Base-by-base conservation (phyloP, 2,113 vertebrate genomes). In the Gulo gulo region DNA sequence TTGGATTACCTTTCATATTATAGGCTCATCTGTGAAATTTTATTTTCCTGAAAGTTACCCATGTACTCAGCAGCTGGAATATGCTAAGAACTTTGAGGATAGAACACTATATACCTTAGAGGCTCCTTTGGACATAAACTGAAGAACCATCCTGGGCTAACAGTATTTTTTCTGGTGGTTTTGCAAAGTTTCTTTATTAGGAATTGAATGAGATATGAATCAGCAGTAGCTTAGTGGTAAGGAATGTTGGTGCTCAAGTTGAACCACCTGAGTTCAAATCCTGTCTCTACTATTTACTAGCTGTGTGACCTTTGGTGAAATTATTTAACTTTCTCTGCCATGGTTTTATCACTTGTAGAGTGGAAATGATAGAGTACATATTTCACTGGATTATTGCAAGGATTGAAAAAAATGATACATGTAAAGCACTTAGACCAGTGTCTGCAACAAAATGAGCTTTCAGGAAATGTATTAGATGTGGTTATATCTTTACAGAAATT, bases 401-500 rank as follows among this genome's bases (percentile, higher is more conserved):
- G 29, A 85, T 10, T 59, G 78, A 91, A 50, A 88, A 61, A 87
- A 67, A 79, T 34, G 21, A 42, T 91, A 47, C 14, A 61, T 21
- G 21, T 94, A 47, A 79, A 78, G 15, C 59, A 78, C 14, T 69
- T 78, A 96, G 16, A 65, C 39, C 31, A 92, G 34, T 74, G 21
- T 23, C 47, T 92, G 79, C 7, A 42, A n/a, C 78, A 2, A 74
- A 57, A 14, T 59, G 36, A 92, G 34, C 55, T 87, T 34, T 80
- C 36, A 65, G 0, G 71, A 63, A 86, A 50, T 92, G 42, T 61
- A 61, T 92, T 92, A 31, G 67, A 16, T 85, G 5, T 81, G 39
- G 47, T 85, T 95, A 76, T n/a, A 36, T n/a, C 31, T 39, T 90
- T 82, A 79, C 61, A 83, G 85, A 92, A 67, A 89, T 92, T 85